phyloP scores from a whole-genome alignment of 1,140 invertebrate species.

The Bombus vancouverensis region DNA sequence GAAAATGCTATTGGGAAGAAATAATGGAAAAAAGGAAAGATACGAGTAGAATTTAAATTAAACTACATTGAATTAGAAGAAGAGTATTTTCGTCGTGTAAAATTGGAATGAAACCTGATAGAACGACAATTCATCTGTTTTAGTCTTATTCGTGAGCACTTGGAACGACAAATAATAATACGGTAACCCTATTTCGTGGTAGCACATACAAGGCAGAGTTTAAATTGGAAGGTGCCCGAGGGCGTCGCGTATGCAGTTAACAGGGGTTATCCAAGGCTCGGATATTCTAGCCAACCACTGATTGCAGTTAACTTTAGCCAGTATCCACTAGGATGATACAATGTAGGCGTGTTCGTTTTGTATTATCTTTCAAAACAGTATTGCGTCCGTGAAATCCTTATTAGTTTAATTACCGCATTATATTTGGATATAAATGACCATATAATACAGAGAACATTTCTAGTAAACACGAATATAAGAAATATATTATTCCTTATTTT shows the following conservation, averaged over 20 bases:
- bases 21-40: not conserved
- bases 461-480: too few species aligned
- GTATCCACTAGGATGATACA: slow-evolving; percentile 6
- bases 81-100: too few species aligned
- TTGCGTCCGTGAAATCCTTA: not conserved
- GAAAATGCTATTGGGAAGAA: not conserved
- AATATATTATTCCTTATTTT: not conserved
- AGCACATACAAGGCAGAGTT: slow-evolving; percentile 28
- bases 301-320: slow-evolving; percentile 52
- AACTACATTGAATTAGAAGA: too few species aligned
- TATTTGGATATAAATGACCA: not conserved
- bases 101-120: not conserved
- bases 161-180: slow-evolving; percentile 52
- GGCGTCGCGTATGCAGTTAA: slow-evolving; percentile 56
- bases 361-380: slow-evolving; percentile 38
- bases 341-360: slow-evolving; percentile 39
- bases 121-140: slow-evolving; percentile 15
- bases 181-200: slow-evolving; percentile 46
- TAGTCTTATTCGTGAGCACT: not conserved
- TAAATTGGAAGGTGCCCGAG: slow-evolving; percentile 57
- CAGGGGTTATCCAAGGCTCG: slow-evolving; percentile 33
- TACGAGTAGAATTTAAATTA: not conserved
- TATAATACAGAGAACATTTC: not conserved
- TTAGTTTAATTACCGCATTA: slow-evolving; percentile 7
- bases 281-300: slow-evolving; percentile 41